Evolutionary conservation across 2,113 vertebrate species (phyloP).

Genomic region (Eubucco bourcierii): DNA sequence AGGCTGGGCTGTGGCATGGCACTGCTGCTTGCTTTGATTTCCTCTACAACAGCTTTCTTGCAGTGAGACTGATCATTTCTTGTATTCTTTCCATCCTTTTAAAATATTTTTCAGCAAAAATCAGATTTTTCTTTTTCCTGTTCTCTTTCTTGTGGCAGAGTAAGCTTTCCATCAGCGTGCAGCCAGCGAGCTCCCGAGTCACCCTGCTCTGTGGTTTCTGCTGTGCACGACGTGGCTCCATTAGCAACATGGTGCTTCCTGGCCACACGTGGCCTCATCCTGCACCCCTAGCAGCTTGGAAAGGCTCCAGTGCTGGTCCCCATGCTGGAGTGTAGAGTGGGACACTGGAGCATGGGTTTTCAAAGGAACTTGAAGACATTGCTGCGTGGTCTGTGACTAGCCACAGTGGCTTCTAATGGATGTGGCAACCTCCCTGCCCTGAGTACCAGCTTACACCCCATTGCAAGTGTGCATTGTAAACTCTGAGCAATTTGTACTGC

Average conservation of each 20-base stretch:
- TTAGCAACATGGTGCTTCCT: rapidly evolving
- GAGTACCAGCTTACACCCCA: neutral
- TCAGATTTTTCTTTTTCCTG: rapidly evolving
- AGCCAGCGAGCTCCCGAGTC: neutral
- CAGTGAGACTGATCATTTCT: neutral
- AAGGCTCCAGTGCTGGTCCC: neutral
- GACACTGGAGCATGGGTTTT: rapidly evolving
- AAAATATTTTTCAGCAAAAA: neutral
- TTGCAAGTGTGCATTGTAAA: neutral
- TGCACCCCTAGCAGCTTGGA: neutral
- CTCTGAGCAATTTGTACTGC: neutral
- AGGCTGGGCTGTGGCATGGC: neutral
- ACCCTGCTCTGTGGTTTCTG: neutral
- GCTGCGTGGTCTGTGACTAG: neutral
- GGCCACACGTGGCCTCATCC: neutral
- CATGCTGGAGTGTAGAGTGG: neutral
- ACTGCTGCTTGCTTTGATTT: neutral
- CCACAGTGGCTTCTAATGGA: neutral
- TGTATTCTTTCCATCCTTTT: neutral
- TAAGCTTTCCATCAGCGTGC: neutral
- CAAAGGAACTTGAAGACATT: rapidly evolving
- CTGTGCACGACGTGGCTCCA: rapidly evolving
- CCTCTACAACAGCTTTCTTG: neutral
- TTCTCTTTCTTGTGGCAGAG: rapidly evolving
- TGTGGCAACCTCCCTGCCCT: rapidly evolving